A percentile compares a stretch with the other conserved stretches of the same genome.
These are phyloP conservation scores for Pangasius sanitwongsei DNA, from an alignment of 2,797 vertebrate species.

Conservation along the genomic window DNA sequence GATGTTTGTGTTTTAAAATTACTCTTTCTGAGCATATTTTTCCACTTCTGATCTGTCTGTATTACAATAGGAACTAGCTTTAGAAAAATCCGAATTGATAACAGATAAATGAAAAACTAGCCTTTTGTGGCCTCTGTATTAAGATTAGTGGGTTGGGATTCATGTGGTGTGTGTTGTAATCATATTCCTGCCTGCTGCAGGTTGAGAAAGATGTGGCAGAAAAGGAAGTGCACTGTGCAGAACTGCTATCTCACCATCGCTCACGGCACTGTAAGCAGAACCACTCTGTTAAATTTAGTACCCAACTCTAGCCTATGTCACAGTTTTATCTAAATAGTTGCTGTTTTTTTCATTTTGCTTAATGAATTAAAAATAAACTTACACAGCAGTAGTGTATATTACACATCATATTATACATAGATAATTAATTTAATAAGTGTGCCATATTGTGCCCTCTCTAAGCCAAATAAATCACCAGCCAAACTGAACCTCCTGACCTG, in stretches of 20 bases:
- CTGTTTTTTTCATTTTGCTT: neutral
- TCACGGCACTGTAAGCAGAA: constrained; percentile 75
- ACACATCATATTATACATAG: neutral
- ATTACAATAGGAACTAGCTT: neutral
- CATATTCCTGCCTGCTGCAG: constrained; percentile 57
- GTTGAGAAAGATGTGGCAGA: constrained; percentile 82
- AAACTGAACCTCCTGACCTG: constrained; percentile 87
- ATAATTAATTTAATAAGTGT: neutral
- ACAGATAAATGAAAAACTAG: neutral
- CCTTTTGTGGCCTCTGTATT: neutral
- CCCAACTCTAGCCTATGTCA: neutral
- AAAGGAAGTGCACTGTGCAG: constrained; percentile 78
- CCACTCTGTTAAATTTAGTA: constrained; percentile 2
- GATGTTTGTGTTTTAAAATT: constrained; percentile 5
- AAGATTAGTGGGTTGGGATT: neutral
- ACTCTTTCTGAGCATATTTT: neutral
- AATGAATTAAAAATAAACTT: neutral
- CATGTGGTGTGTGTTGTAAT: neutral
- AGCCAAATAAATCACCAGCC: constrained; percentile 80
- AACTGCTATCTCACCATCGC: constrained; percentile 82
- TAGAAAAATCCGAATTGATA: neutral
- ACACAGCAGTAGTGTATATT: neutral
- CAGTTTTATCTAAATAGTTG: neutral
- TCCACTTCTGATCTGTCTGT: neutral
- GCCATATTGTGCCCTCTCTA: constrained; percentile 22